Conservation (phyloP, 2,113 vertebrate species). For the Leiothrix lutea region DNA sequence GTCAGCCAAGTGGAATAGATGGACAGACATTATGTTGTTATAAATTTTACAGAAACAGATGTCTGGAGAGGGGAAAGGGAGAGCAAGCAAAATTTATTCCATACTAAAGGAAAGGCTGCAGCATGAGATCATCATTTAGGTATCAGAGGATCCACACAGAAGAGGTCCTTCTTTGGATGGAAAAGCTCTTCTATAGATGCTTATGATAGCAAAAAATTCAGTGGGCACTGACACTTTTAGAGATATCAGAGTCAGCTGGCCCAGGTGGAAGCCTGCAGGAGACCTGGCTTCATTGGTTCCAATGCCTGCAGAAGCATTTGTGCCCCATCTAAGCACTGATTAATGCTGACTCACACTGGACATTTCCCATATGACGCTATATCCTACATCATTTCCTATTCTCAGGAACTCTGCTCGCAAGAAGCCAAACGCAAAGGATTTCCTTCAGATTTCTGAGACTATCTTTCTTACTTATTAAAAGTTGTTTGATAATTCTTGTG, state of each 20-base stretch:
- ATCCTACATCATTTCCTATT: not conserved
- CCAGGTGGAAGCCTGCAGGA: not conserved
- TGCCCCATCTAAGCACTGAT: not conserved
- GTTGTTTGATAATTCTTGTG: not conserved
- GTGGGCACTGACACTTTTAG: not conserved
- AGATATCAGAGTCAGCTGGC: not conserved
- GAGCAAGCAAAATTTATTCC: not conserved
- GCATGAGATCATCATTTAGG: not conserved
- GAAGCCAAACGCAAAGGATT: not conserved
- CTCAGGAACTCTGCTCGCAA: not conserved
- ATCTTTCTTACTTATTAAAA: not conserved
- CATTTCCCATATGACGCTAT: not conserved
- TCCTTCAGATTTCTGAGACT: not conserved
- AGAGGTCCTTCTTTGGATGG: not conserved
- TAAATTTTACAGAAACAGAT: not conserved
- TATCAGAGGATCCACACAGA: not conserved
- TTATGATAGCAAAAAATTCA: not conserved
- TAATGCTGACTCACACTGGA: not conserved
- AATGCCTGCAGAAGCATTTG: not conserved
- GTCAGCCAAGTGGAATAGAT: constrained; percentile 11
- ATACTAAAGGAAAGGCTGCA: not conserved
- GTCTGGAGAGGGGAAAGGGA: not conserved
- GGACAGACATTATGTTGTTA: not conserved
- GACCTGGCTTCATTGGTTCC: not conserved
- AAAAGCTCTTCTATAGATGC: not conserved